These are phyloP conservation scores for Poeciliopsis occidentalis DNA, from an alignment of 2,113 vertebrate genomes.

Conservation along the genomic window DNA sequence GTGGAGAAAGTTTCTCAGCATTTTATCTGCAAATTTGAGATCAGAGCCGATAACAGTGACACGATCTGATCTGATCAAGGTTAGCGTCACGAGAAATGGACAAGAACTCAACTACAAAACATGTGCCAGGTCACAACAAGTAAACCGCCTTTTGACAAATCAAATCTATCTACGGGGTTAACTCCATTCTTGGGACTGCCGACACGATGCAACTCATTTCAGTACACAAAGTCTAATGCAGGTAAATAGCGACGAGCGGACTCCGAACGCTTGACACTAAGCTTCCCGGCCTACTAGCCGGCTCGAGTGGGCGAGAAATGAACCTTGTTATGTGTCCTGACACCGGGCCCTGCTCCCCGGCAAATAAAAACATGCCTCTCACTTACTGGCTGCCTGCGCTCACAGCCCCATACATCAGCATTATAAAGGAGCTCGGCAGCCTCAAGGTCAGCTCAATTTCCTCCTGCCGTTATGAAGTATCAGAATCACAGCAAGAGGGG, in stretches of 20 bases:
- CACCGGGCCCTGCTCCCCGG: slow-evolving; percentile 73
- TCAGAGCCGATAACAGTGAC: no score
- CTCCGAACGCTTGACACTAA: slow-evolving; percentile 60
- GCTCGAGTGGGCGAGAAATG: slow-evolving; percentile 76
- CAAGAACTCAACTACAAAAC: slow-evolving; percentile 6
- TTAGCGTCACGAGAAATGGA: slow-evolving; percentile 16
- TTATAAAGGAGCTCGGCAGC: slow-evolving; percentile 73
- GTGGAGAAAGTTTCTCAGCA: no score
- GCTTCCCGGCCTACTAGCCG: slow-evolving; percentile 52
- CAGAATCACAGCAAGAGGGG: slow-evolving; percentile 72
- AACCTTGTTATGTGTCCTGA: slow-evolving; percentile 80
- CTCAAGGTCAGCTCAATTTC: slow-evolving; percentile 84
- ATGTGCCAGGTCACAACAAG: slow-evolving; percentile 11
- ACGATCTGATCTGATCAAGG: background rate
- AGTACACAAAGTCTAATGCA: slow-evolving; percentile 60
- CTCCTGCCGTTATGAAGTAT: slow-evolving; percentile 77
- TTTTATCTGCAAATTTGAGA: no score
- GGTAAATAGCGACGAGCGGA: slow-evolving; percentile 60
- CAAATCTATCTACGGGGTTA: slow-evolving; percentile 27
- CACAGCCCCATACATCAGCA: slow-evolving; percentile 81
- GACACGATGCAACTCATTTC: slow-evolving; percentile 46
- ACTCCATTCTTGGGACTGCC: slow-evolving; percentile 28
- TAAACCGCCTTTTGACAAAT: slow-evolving; percentile 41
- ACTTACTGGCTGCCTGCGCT: slow-evolving; percentile 76
- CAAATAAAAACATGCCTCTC: slow-evolving; percentile 85